Evolutionary conservation across 2,888 invertebrate genomes (phyloP).

Genomic region (Cataglyphis livida): DNA sequence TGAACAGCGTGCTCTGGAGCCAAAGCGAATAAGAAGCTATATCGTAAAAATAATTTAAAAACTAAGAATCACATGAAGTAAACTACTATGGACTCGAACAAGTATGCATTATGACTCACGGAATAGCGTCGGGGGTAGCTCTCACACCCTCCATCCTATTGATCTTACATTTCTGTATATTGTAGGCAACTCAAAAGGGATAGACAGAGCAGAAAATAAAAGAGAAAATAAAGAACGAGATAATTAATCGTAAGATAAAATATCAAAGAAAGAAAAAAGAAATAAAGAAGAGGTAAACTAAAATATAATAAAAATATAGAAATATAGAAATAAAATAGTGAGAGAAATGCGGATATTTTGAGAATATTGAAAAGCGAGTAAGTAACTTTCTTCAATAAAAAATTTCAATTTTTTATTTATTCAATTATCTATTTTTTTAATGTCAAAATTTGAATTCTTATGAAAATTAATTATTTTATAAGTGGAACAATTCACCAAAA

Average conservation of each 20-base stretch:
- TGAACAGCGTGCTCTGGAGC: neutral
- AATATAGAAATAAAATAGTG: neutral
- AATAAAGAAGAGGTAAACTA: constrained; percentile 7
- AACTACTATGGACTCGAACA: constrained; percentile 67
- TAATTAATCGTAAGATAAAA: neutral
- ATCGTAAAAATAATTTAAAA: constrained; percentile 57
- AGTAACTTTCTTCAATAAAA: neutral
- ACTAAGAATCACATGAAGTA: constrained; percentile 24
- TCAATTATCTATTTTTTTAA: neutral
- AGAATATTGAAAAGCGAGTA: neutral
- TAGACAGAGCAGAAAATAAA: neutral
- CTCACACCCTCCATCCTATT: constrained; percentile 76
- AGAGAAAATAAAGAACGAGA: constrained; percentile 49
- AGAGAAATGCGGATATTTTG: neutral
- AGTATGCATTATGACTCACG: constrained; percentile 82
- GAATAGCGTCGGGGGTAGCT: constrained; percentile 77
- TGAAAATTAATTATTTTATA: neutral
- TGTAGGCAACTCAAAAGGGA: constrained; percentile 57
- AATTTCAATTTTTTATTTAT: neutral
- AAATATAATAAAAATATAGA: neutral
- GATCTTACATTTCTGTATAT: constrained; percentile 75
- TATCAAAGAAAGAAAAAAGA: constrained; percentile 30
- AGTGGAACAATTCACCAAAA: neutral
- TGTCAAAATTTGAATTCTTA: neutral
- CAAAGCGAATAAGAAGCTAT: constrained; percentile 11